Evolutionary conservation across 2,888 invertebrate genomes (phyloP).

Genomic region (Chrysomela aeneicollis): DNA sequence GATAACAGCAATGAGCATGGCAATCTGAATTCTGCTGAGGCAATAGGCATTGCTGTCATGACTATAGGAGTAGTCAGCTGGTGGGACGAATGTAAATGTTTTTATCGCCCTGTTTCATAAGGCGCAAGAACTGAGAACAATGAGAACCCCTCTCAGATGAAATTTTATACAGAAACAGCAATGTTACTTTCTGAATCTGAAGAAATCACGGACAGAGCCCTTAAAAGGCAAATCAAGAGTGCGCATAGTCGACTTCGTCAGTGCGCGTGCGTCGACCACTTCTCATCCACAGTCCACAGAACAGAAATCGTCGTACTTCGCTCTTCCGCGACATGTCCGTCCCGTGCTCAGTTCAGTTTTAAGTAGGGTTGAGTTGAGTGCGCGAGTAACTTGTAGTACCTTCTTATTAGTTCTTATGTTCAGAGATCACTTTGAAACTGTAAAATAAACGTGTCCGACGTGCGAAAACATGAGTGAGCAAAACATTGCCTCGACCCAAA

Average conservation of each 20-base stretch:
- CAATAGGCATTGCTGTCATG: conserved; percentile 15
- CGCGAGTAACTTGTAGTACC: conserved; percentile 34
- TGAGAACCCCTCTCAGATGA: conserved; percentile 30
- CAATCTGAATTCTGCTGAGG: background rate
- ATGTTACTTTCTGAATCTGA: conserved; percentile 38
- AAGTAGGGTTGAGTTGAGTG: conserved; percentile 38
- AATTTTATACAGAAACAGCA: conserved; percentile 44
- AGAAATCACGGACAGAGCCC: conserved; percentile 38
- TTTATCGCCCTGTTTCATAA: conserved; percentile 25
- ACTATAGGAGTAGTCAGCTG: background rate
- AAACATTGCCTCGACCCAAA: conserved; percentile 77
- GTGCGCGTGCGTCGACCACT: conserved; percentile 41
- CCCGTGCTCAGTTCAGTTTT: conserved; percentile 41
- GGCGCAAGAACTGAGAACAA: conserved; percentile 18
- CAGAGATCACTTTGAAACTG: conserved; percentile 34
- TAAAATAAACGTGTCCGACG: conserved; percentile 30
- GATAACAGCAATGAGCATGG: too few relatives aligned
- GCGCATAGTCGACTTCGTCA: conserved; percentile 48
- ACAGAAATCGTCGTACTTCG: conserved; percentile 20
- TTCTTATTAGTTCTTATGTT: conserved; percentile 39
- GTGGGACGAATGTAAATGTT: conserved; percentile 4
- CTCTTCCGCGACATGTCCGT: conserved; percentile 30
- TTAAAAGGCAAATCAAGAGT: conserved; percentile 47
- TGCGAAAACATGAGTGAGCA: conserved; percentile 59
- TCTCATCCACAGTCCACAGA: conserved; percentile 5